These are phyloP conservation scores for Noctua janthina DNA, from an alignment of 2,888 invertebrate species.

Conservation along the genomic window DNA sequence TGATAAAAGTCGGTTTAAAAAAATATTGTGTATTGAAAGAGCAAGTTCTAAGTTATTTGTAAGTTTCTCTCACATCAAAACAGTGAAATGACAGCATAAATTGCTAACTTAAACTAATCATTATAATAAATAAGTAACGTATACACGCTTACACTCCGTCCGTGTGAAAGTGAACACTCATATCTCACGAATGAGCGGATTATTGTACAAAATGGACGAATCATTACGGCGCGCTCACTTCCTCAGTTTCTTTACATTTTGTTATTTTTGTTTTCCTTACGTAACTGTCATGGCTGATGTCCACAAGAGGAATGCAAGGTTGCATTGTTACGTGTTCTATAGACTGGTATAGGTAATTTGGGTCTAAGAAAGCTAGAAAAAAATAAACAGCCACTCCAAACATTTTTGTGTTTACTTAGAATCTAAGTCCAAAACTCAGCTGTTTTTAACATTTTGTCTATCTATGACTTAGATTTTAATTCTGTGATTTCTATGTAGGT, in stretches of 20 bases:
- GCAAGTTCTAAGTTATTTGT: neutral
- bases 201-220: constrained; percentile 51
- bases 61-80: neutral
- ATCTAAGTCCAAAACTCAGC: no score
- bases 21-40: neutral
- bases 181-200: constrained; percentile 50
- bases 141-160: neutral
- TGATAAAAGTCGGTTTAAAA: neutral
- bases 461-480: no score
- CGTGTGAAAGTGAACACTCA: constrained; percentile 52
- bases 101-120: neutral
- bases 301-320: constrained; percentile 33
- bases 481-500: neutral
- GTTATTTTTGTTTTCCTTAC: constrained; percentile 44
- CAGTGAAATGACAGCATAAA: neutral
- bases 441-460: no score
- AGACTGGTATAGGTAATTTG: neutral
- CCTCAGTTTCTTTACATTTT: constrained; percentile 50
- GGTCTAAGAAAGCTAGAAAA: neutral
- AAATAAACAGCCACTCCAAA: neutral
- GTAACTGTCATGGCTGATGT: constrained; percentile 44
- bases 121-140: constrained; percentile 6
- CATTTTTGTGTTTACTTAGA: neutral
- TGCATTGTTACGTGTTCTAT: neutral
- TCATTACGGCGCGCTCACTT: constrained; percentile 52